A percentile compares a stretch with the other conserved stretches of the same genome.
These are phyloP conservation scores for Mergus octosetaceus DNA, from an alignment of 2,797 vertebrate species.

Conservation along the genomic window DNA sequence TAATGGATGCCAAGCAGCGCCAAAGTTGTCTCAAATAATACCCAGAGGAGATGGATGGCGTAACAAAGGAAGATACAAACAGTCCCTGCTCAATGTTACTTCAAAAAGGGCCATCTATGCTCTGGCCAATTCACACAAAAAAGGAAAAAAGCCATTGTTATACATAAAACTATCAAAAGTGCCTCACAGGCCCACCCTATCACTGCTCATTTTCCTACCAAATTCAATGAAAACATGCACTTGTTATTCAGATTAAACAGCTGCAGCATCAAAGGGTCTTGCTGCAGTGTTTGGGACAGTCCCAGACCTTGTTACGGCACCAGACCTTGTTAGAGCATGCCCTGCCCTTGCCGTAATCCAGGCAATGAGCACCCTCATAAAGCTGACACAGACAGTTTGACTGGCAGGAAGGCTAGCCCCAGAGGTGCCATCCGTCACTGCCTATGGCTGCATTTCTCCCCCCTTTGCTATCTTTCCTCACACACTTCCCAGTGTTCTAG, in stretches of 20 bases:
- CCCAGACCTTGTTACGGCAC: not conserved
- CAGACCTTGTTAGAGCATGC: not conserved
- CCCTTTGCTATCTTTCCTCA: not conserved
- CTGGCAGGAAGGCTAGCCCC: not conserved
- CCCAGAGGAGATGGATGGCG: not conserved
- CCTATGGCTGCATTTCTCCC: not conserved
- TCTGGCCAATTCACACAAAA: not conserved
- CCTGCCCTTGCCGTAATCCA: not conserved
- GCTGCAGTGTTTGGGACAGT: not conserved
- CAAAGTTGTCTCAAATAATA: not conserved
- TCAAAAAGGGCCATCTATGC: not conserved
- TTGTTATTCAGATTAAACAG: not conserved
- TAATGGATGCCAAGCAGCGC: not conserved
- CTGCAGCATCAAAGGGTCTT: not conserved
- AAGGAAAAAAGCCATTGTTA: not conserved
- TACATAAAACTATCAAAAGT: not conserved
- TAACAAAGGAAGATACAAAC: slow-evolving; percentile 7
- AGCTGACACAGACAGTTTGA: not conserved
- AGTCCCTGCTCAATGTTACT: not conserved
- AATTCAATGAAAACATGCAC: slow-evolving; percentile 3
- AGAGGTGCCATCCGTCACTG: not conserved
- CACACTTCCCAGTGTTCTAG: not conserved
- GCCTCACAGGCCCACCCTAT: not conserved
- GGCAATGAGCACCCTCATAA: not conserved
- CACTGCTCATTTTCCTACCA: not conserved